These are phyloP conservation scores for Tympanuchus pallidicinctus DNA, from an alignment of 2,113 vertebrate species.

Conservation along the genomic window DNA sequence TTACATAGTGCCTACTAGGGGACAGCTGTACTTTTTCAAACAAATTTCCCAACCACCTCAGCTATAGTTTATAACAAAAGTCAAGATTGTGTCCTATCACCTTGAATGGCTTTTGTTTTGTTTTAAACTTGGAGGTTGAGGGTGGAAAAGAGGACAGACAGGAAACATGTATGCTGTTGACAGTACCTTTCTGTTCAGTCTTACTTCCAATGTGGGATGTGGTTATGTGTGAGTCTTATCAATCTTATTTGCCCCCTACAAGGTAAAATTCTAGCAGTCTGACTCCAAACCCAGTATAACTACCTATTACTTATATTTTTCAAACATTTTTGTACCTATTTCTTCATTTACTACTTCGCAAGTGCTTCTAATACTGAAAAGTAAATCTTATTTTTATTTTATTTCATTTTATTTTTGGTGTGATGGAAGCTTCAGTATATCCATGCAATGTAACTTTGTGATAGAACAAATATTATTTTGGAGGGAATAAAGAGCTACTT, in stretches of 20 bases:
- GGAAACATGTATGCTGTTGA: background rate
- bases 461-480: background rate
- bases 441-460: background rate
- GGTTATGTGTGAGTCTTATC: background rate
- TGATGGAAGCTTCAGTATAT: background rate
- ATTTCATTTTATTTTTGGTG: background rate
- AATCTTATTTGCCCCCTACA: background rate
- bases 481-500: conserved; percentile 7
- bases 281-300: background rate
- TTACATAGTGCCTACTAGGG: background rate
- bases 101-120: background rate
- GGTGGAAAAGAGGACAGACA: background rate
- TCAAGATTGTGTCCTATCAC: background rate
- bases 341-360: background rate
- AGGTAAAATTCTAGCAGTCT: background rate
- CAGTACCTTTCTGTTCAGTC: background rate
- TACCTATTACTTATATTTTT: background rate
- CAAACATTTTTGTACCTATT: background rate
- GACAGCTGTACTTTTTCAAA: background rate
- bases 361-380: background rate
- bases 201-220: background rate
- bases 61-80: background rate
- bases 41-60: background rate
- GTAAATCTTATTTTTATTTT: background rate
- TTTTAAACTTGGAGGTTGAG: background rate